These are phyloP conservation scores for Macrotrachela quadricornifera DNA, from an alignment of 1,140 invertebrate genomes.

Conservation along the genomic window DNA sequence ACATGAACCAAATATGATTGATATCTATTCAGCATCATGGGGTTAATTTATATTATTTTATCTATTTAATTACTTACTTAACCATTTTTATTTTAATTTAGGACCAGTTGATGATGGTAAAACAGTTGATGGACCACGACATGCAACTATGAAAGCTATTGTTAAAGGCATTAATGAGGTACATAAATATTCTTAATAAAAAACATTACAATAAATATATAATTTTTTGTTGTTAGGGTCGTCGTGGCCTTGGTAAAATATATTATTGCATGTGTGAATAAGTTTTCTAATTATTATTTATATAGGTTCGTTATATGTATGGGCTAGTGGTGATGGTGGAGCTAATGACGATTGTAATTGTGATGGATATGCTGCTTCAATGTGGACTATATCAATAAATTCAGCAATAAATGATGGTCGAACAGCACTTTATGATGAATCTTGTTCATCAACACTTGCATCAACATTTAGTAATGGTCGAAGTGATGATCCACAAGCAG, in stretches of 20 bases:
- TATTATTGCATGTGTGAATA: too few species aligned
- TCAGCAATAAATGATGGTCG: constrained; percentile 97
- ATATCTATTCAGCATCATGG: constrained; percentile 97
- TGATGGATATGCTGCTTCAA: constrained; percentile 89
- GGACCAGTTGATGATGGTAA: constrained; percentile 83
- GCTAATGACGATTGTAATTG: constrained; percentile 98
- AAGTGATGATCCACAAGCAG: constrained; percentile 88
- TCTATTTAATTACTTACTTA: too few species aligned
- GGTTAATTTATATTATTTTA: constrained; percentile 31
- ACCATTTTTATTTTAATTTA: too few species aligned
- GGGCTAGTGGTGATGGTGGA: constrained; percentile 89
- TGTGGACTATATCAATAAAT: constrained; percentile 99
- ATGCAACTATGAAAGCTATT: constrained; percentile 93
- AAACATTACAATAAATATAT: neutral
- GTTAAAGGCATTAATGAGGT: constrained; percentile 92
- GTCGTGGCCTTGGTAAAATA: constrained; percentile 54
- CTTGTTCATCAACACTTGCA: constrained; percentile 85
- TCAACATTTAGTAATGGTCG: constrained; percentile 91
- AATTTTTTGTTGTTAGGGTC: constrained; percentile 42
- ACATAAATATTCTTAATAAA: neutral
- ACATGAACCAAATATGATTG: constrained; percentile 87
- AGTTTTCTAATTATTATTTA: too few species aligned
- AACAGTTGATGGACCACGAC: constrained; percentile 89
- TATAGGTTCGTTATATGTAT: constrained; percentile 72
- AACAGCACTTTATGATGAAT: constrained; percentile 97